Percentiles rank a stretch among this genome's conserved stretches.
Conservation (phyloP, 92 coral and sea anemone species). For the Epizoanthus ramosus region DNA sequence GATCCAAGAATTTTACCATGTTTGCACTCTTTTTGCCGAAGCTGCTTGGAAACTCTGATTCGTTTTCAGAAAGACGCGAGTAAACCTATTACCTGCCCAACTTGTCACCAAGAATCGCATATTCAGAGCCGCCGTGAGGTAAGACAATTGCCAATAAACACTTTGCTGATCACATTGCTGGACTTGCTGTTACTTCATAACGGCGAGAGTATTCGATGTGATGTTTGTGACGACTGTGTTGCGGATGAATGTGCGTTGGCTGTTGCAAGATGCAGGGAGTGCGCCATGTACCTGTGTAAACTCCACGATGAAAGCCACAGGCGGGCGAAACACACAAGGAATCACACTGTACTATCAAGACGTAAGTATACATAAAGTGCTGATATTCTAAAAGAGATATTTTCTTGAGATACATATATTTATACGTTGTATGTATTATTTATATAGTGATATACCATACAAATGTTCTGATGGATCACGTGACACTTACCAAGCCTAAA, state of each 20-base stretch:
- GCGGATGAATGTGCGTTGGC: constrained; percentile 47
- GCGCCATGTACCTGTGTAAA: constrained; percentile 62
- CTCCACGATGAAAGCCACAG: constrained; percentile 69
- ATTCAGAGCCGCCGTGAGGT: constrained; percentile 55
- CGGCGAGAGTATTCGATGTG: constrained; percentile 54
- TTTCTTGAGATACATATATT: too few species aligned
- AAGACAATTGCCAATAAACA: constrained; percentile 53
- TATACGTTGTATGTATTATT: too few species aligned
- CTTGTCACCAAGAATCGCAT: constrained; percentile 44
- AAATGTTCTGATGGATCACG: too few species aligned
- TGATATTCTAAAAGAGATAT: too few species aligned
- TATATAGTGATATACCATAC: too few species aligned
- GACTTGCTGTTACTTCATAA: constrained; percentile 60
- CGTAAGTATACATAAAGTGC: neutral
- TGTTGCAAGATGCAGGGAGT: constrained; percentile 59
- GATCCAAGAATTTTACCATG: constrained; percentile 73
- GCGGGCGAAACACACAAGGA: constrained; percentile 55
- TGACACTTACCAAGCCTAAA: too few species aligned
- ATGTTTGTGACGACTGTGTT: constrained; percentile 56
- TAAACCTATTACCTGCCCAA: constrained; percentile 48
- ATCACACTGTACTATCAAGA: constrained; percentile 52
- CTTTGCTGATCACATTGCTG: constrained; percentile 59
- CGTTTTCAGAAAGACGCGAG: constrained; percentile 43
- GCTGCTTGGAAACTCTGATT: constrained; percentile 55
- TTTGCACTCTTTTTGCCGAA: constrained; percentile 65